Base-by-base conservation (phyloP, 2,797 vertebrate species). In the Gymnodraco acuticeps region DNA sequence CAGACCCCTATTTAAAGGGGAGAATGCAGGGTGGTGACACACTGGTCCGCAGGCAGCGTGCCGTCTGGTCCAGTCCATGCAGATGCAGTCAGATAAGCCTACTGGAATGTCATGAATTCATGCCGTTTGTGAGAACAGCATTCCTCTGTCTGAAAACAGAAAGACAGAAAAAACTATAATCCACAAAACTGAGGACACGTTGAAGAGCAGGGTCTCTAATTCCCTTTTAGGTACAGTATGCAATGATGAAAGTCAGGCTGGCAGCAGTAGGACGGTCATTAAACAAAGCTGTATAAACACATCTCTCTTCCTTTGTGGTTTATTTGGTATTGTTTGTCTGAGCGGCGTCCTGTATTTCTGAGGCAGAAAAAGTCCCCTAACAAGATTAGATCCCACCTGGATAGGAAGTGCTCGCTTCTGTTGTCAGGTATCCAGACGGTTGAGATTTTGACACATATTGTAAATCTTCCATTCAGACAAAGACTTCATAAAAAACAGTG, bases 301-400 rank as follows among this genome's bases (percentile, higher is more conserved):
- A 19, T 75, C 15, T 71, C 88, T 93, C 91, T 93, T 93, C 91
- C 91, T 90, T 87, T 91, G 85, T 81, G 92, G 87, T 94, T 93
- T 94, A 92, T 90, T 89, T 86, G 88, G 81, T 89, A 94, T 94
- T 95, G 93, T 95, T 92, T 93, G 86, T 90, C 84, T 87, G 86
- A 84, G 89, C 89, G 80, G 83, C 81, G 86, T 93, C 87, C 89
- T 90, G 92, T 92, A 93, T 94, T 94, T 92, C 91, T 93, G 90
- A 90, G 90, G 84, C 91, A 93, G 79, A 82, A 87, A 80, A 91
- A 93, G 93, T 93, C 88, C 92, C 93, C 89, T 74, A 89, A 87
- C 86, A 94, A 93, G 93, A 95, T 94, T 90, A 91, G 77, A 89
- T 91, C 90, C 91, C 94, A 95, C 94, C 94, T 95, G 94, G 85